Evolutionary conservation across 2,113 vertebrate genomes (phyloP).

Genomic region (Microtus montanus): DNA sequence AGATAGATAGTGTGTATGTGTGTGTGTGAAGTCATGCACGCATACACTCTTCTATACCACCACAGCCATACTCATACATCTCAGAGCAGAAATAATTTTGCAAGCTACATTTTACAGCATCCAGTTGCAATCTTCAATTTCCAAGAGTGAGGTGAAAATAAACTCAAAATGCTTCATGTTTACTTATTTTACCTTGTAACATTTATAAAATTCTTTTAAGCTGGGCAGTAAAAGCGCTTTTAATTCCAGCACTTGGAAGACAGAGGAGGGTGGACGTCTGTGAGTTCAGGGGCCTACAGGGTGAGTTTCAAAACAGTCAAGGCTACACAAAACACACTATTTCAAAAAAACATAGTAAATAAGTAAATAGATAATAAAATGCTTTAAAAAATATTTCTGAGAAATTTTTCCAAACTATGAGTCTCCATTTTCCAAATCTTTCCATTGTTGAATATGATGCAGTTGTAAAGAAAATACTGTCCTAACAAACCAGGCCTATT

Average conservation of each 20-base stretch:
- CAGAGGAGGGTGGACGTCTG: background rate
- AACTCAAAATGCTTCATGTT: background rate
- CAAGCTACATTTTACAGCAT: background rate
- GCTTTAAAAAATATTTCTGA: background rate
- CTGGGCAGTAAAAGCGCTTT: background rate
- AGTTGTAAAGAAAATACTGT: background rate
- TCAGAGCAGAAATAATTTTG: background rate
- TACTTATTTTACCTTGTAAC: background rate
- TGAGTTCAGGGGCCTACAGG: background rate
- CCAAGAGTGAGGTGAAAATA: background rate
- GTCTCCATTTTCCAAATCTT: background rate
- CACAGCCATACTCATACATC: background rate
- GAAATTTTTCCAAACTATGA: background rate
- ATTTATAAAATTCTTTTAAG: background rate
- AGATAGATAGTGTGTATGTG: too few species aligned
- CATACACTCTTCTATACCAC: background rate
- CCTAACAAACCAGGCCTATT: background rate
- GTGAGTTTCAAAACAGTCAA: background rate
- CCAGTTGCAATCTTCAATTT: background rate
- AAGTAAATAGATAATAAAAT: background rate
- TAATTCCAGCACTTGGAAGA: background rate
- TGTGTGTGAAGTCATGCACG: background rate
- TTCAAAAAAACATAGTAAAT: background rate
- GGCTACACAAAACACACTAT: background rate
- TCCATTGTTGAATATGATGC: background rate